Evolutionary conservation across 2,797 vertebrate genomes (phyloP).

Genomic region (Sciaenops ocellatus): DNA sequence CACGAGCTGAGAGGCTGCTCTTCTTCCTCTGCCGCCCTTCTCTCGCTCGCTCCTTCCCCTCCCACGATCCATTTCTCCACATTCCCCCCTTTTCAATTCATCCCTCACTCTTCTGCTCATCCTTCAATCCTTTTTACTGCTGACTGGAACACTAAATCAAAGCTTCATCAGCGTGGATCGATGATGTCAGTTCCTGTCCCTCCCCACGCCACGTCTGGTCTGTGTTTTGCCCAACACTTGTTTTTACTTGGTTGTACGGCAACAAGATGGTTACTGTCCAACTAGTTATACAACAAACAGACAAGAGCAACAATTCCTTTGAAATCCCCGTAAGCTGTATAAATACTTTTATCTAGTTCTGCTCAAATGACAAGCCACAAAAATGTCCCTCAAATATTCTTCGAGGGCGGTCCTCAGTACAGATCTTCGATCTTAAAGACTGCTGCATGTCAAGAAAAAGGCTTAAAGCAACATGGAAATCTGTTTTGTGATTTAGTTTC

Average conservation of each 20-base stretch:
- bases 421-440: neutral
- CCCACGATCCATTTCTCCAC: conserved; percentile 16
- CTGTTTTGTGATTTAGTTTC: no score
- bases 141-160: conserved; percentile 62
- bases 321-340: conserved; percentile 22
- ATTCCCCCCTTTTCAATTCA: neutral
- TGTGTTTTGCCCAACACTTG: conserved; percentile 25
- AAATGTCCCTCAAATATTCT: conserved; percentile 33
- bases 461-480: neutral
- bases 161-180: conserved; percentile 54
- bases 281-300: conserved; percentile 38
- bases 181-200: conserved; percentile 39
- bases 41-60: conserved; percentile 12
- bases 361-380: conserved; percentile 19
- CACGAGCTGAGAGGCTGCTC: conserved; percentile 41
- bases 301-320: conserved; percentile 32
- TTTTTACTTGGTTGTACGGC: conserved; percentile 36
- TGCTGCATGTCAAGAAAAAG: neutral
- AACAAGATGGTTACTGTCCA: conserved; percentile 24
- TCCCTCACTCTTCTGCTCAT: conserved; percentile 27
- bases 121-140: conserved; percentile 37
- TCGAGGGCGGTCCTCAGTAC: conserved; percentile 12
- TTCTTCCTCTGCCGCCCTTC: conserved; percentile 12
- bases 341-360: conserved; percentile 44
- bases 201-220: conserved; percentile 18